These are phyloP conservation scores for Cataglyphis albicans DNA, from an alignment of 2,888 invertebrate species.

Conservation along the genomic window DNA sequence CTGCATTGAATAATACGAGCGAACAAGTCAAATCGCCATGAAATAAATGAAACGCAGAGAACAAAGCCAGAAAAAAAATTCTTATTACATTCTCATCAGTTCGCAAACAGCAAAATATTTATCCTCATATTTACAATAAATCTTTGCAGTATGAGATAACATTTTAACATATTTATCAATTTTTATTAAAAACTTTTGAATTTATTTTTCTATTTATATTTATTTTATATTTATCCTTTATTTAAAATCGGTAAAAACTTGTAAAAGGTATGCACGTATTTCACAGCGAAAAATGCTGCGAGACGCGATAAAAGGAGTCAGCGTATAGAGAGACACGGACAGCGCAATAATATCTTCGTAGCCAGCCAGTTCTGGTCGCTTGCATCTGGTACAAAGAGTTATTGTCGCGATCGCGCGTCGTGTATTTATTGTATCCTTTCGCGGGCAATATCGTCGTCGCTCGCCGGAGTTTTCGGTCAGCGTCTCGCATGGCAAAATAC, in stretches of 20 bases:
- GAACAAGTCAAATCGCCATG: not conserved
- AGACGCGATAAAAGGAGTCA: constrained; percentile 20
- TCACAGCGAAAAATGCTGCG: not conserved
- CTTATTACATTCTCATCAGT: not conserved
- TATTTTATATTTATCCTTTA: not conserved
- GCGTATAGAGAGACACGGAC: constrained; percentile 30
- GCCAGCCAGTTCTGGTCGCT: constrained; percentile 52
- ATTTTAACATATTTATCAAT: not conserved
- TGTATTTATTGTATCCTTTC: constrained; percentile 53
- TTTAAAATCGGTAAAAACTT: not conserved
- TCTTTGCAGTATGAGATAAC: not conserved
- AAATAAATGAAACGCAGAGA: not conserved
- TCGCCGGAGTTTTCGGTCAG: constrained; percentile 50
- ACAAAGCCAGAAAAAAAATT: not conserved
- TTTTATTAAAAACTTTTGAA: not conserved
- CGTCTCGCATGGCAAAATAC: constrained; percentile 26
- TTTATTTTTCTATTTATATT: not conserved
- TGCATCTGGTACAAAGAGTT: constrained; percentile 55
- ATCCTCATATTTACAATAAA: not conserved
- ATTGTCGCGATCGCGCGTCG: constrained; percentile 55
- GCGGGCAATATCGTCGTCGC: constrained; percentile 54
- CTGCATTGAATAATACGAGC: constrained; percentile 1
- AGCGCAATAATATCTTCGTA: constrained; percentile 49
- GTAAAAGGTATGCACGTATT: not conserved
- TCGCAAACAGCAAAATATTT: not conserved